Base-by-base conservation (phyloP, 2,888 invertebrate species). In the Troilus luridus region DNA sequence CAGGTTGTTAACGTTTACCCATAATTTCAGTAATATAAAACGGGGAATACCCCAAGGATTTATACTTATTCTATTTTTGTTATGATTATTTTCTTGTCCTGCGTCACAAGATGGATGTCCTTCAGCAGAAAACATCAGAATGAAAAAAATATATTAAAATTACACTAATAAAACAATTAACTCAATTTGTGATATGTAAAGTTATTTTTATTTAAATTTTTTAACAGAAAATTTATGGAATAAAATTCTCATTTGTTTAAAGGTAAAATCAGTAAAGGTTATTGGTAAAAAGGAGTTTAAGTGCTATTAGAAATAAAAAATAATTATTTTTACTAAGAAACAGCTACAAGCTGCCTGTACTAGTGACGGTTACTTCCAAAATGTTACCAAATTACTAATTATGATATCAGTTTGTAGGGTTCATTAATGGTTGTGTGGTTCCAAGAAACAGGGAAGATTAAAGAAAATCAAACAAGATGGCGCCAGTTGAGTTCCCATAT, bases 11-110 rank as follows among this genome's bases (percentile, higher is more conserved):
- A n/a, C 14, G 0, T 24, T 12, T 67, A 24, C 67, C 24, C 24
- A 14, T 67, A 67, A 67, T 67, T 67, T 67, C 3, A 67, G 67
- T 12, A 12, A 14, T 0, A 27, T 67, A 12, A 67, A 24, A 14
- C 14, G 67, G 64, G 67, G 67, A 67, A 67, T 67, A 24, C 67
- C 67, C 67, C 67, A 67, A 67, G 67, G 67, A 67, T 67, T 24
- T 24, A 12, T 64, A 24, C 12, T 67, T 67, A 67, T 27, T 67
- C 24, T 24, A 67, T 67, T 27, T 67, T 27, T 67, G 1, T 12
- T 14, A n/a, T n/a, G n/a, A n/a, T 12, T 17, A 67, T 67, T 67
- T 41, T 24, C 67, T 67, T 24, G 12, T 2, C 24, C 24, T 24
- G 11, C 10, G 10, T 3, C 11, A 64, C n/a, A 64, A 64, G n/a